phyloP scores from a whole-genome alignment of 2,113 vertebrate genomes.

The Malaclemys terrapin region DNA sequence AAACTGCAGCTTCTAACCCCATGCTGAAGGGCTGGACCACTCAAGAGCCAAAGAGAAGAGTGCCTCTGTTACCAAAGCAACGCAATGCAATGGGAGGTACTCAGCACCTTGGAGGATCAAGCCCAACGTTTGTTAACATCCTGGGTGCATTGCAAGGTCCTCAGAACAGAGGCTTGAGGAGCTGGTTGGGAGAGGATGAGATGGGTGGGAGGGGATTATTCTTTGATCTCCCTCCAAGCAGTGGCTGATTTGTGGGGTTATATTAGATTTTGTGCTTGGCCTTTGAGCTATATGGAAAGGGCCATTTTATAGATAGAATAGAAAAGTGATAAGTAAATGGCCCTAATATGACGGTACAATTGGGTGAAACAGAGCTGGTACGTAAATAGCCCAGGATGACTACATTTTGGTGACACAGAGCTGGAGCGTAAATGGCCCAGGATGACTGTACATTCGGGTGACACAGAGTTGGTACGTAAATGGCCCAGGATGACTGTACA shows the following conservation, averaged over 20 bases:
- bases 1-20: background rate
- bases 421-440: too few relatives aligned
- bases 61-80: too few relatives aligned
- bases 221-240: background rate
- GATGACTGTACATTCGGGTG: too few relatives aligned
- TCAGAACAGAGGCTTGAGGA: background rate
- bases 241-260: background rate
- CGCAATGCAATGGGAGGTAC: too few relatives aligned
- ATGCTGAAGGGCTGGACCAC: background rate
- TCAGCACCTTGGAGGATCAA: background rate
- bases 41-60: background rate
- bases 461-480: too few relatives aligned
- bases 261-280: background rate
- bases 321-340: background rate
- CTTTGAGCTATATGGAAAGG: background rate
- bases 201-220: background rate
- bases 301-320: background rate
- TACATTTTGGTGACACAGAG: too few relatives aligned
- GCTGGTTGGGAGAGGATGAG: background rate
- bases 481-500: too few relatives aligned
- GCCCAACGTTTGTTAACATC: background rate
- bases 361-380: background rate
- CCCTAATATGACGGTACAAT: background rate
- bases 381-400: too few relatives aligned
- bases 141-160: background rate